A percentile compares a stretch with the other conserved stretches of the same genome.
phyloP scores from a whole-genome alignment of 2,797 vertebrate genomes.

The Propithecus deckenii region DNA sequence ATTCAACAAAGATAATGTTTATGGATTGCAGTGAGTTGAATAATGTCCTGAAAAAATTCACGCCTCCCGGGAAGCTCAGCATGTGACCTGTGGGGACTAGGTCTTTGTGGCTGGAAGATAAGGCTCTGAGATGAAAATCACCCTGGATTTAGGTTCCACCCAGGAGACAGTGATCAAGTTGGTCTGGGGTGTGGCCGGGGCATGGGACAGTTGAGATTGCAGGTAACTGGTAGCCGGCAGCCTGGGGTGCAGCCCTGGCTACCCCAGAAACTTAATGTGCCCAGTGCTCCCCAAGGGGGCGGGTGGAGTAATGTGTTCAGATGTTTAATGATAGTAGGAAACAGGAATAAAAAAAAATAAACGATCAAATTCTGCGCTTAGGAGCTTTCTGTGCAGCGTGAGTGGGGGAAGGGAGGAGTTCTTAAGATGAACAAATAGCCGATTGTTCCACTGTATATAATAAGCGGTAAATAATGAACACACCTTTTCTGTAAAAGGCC shows the following conservation, averaged over 20 bases:
- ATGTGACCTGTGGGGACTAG: not conserved
- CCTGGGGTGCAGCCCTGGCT: not conserved
- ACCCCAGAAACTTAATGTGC: not conserved
- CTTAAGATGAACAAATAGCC: not conserved
- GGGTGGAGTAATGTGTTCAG: rapidly evolving
- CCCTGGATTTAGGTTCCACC: not conserved
- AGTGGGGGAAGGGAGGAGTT: not conserved
- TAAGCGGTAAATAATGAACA: not conserved
- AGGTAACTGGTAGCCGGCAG: not conserved
- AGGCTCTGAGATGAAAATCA: not conserved
- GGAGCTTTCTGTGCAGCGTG: not conserved
- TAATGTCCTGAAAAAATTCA: not conserved
- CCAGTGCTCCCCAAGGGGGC: not conserved
- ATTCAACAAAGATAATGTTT: not conserved
- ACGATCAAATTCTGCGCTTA: not conserved
- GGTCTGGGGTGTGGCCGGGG: not conserved
- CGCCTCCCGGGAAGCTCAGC: not conserved
- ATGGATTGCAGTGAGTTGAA: too few species aligned
- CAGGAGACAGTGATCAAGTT: too few species aligned
- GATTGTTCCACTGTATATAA: not conserved
- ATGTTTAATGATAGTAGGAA: not conserved
- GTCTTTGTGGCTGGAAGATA: not conserved
- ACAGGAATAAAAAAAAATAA: not conserved
- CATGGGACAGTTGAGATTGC: not conserved
- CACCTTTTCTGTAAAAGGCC: not conserved